Conservation (phyloP, 2,888 invertebrate species). For the Trileptium ribeirensis region DNA sequence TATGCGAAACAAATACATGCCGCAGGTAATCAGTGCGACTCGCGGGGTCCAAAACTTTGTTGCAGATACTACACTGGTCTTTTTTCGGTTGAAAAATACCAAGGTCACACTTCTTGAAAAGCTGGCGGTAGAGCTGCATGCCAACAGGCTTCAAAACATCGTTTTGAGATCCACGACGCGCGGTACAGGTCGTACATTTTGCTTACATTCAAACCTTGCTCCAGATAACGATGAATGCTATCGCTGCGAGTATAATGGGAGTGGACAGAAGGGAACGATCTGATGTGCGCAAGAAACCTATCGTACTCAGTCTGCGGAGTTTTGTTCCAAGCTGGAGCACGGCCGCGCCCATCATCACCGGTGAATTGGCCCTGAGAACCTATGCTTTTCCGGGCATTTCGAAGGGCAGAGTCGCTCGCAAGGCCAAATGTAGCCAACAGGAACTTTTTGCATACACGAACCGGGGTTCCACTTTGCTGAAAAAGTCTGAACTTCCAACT, state of each 20-base stretch:
- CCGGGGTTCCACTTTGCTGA: too few relatives aligned
- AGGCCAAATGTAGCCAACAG: neutral
- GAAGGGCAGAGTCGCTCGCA: neutral
- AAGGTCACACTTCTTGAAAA: neutral
- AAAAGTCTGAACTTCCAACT: too few relatives aligned
- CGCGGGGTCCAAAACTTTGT: neutral
- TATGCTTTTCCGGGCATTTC: neutral
- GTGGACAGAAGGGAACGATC: neutral
- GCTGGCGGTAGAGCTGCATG: neutral
- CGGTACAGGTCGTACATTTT: neutral
- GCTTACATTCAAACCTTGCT: neutral
- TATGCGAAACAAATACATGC: neutral
- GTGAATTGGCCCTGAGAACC: neutral
- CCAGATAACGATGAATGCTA: neutral
- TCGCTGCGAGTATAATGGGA: neutral
- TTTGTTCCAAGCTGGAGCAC: neutral
- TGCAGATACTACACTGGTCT: slow-evolving; percentile 13
- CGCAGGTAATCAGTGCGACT: neutral
- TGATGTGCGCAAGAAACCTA: neutral
- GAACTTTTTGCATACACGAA: neutral
- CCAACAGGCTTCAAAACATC: neutral
- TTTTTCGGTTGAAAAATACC: slow-evolving; percentile 1
- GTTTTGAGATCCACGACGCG: neutral
- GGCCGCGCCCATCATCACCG: neutral
- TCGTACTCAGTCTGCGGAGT: neutral